These are phyloP conservation scores for Xylota sylvarum DNA, from an alignment of 2,888 invertebrate genomes.

Conservation along the genomic window DNA sequence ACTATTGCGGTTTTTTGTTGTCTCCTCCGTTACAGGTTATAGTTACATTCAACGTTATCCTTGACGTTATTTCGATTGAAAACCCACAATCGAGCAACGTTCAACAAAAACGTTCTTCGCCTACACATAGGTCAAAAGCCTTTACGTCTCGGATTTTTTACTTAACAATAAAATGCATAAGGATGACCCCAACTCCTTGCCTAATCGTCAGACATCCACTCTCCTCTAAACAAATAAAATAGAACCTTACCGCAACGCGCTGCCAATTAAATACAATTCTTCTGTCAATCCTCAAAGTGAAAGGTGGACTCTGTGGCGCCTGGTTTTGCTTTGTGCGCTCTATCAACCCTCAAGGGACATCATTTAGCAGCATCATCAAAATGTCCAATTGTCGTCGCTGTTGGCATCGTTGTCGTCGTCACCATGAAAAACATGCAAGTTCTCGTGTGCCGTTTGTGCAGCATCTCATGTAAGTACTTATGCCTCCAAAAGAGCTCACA, in stretches of 20 bases:
- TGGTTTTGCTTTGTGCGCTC: conserved; percentile 62
- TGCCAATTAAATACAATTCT: conserved; percentile 75
- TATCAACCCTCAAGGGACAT: conserved; percentile 76
- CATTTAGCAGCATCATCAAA: conserved; percentile 73
- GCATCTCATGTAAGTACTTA: conserved; percentile 15
- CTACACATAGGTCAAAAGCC: no score
- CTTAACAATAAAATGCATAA: neutral
- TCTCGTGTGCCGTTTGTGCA: conserved; percentile 22
- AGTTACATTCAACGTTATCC: no score
- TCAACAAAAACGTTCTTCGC: no score
- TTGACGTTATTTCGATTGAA: no score
- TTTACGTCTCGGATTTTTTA: no score
- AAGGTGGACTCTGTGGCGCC: conserved; percentile 76
- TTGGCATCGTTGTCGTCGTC: conserved; percentile 35
- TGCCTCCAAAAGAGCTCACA: conserved; percentile 44
- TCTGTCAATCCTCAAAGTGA: conserved; percentile 70
- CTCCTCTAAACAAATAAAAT: neutral
- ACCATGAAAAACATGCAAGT: conserved; percentile 60
- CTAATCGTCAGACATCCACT: conserved; percentile 1
- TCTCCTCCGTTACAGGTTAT: no score
- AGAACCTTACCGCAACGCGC: conserved; percentile 53
- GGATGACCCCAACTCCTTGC: conserved; percentile 19
- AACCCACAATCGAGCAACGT: no score
- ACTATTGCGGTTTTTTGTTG: no score
- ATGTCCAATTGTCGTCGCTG: conserved; percentile 53